Evolutionary conservation across 2,888 invertebrate genomes (phyloP).

Genomic region (Diplolepis rosae): DNA sequence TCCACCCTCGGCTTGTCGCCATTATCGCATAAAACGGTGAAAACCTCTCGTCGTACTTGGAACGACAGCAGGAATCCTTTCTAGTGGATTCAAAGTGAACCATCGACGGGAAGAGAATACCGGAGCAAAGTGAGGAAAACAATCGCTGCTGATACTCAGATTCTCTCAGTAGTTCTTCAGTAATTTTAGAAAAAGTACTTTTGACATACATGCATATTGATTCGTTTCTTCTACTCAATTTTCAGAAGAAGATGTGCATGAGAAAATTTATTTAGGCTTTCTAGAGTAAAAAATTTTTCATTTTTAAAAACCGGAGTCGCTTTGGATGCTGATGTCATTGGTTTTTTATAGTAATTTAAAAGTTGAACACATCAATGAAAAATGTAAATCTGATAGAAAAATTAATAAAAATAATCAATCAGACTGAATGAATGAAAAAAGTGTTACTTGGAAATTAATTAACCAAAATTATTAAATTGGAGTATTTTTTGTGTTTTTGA

Average conservation of each 20-base stretch:
- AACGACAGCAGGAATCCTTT: constrained; percentile 17
- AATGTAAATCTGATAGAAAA: no score
- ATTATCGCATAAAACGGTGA: constrained; percentile 27
- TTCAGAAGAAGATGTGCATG: not conserved
- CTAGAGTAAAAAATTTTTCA: no score
- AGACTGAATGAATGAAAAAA: no score
- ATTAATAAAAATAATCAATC: no score
- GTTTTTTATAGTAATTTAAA: no score
- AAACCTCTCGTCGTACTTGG: not conserved
- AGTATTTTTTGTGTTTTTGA: no score
- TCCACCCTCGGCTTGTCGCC: constrained; percentile 12
- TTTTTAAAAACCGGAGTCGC: no score
- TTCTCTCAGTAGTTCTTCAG: not conserved
- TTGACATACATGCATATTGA: not conserved
- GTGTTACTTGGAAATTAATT: no score
- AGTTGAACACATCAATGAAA: no score
- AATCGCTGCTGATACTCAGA: constrained; percentile 2
- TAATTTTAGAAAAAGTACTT: not conserved
- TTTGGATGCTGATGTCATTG: no score
- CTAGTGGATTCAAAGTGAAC: constrained; percentile 15
- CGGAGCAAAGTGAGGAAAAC: not conserved
- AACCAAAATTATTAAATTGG: no score
- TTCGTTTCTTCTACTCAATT: not conserved
- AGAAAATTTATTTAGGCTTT: no score
- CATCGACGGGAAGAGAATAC: not conserved